Base-by-base conservation (phyloP, 2,113 vertebrate genomes). In the Gopherus flavomarginatus region DNA sequence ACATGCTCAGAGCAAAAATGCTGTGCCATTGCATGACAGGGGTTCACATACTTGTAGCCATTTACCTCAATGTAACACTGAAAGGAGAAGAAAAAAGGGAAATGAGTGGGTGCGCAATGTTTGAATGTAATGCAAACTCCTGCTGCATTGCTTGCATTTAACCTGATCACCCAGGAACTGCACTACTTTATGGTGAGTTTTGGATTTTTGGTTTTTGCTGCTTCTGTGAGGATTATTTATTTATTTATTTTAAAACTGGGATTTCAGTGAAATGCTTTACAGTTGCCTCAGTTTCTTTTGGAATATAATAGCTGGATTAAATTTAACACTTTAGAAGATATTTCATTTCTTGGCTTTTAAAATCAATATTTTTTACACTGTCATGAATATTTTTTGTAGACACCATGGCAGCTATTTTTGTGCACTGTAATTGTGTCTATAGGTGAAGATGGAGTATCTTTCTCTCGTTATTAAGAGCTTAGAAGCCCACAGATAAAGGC, bases 381-480 rank as follows among this genome's bases (percentile, higher is more conserved):
- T 95, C 97, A 96, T 98, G 98, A 98, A 98, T 98, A 98, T 97
- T 96, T 98, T 98, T 96, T 95, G 56, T 94, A 96, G 96, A 94
- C 93, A 52, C 27, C 90, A 97, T 97, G 96, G 97, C 97, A 97
- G 96, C 96, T 97, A 94, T 97, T 98, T 97, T 97, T 97, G 92
- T 96, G 98, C 94, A 81, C 92, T 95, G 94, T 97, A 97, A 98
- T 97, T 94, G 94, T 96, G 90, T 77, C 65, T 95, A 65, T 91
- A 97, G 96, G 97, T 97, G 97, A 98, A 98, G 98, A 98, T 98
- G 94, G 96, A 98, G 97, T 97, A 97, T 96, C 97, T 97, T 98
- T 98, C 97, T 98, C 97, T 98, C 97, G 97, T 98, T 98, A 98
- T 98, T 98, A 98, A 98, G 97, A 98, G 97, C 88, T 98, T 98